Evolutionary conservation across 2,113 vertebrate species (phyloP), one percentile per base, ranked within the genome.

Genomic region (Tor tambroides): DNA sequence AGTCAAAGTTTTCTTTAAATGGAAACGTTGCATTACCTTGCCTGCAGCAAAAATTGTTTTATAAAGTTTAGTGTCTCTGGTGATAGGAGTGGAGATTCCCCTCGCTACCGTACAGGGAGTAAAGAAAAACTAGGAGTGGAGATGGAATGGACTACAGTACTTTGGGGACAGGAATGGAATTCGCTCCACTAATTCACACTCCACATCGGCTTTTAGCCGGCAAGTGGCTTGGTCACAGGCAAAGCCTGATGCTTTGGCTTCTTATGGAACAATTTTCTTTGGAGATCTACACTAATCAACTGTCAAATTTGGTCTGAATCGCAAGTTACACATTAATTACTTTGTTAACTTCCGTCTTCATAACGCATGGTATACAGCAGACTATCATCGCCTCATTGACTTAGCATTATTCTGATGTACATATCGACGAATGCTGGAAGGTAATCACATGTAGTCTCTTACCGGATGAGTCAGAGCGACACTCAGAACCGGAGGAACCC

Each of bases 391-490:
- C 46, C 8, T 79, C 28, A 35, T 51, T 23, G 26, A 9, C 11
- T 38, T 32, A 17, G 78, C 30, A 8, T 38, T 38, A 38, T 61
- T 38, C 32, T 79, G 1, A 14, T 14, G 11, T 17, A 43, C 17
- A 15, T 7, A 41, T 17, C 1, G 3, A 4, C 4, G 86, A 91
- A 12, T 90, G 7, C 88, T 88, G n/a, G n/a, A 9, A 41, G 21
- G 9, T 38, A 72, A 69, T 88, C 71, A 82, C 82, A 84, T 76
- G 85, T 11, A 32, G 67, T 51, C 90, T 88, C 97, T 98, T 97
- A 98, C 98, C 98, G 0, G 97, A 99, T 0, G 97, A 98, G 86
- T 99, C 97, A 10, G 96, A 97, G 84, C 94, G 96, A 65, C 96
- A 96, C 94, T 98, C 98, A 1, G 97, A 98, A 69, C 98, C 97